Percentiles rank a stretch among this genome's conserved stretches.
phyloP scores from a whole-genome alignment of 2,888 invertebrate genomes.

The Stegana nigrithorax region DNA sequence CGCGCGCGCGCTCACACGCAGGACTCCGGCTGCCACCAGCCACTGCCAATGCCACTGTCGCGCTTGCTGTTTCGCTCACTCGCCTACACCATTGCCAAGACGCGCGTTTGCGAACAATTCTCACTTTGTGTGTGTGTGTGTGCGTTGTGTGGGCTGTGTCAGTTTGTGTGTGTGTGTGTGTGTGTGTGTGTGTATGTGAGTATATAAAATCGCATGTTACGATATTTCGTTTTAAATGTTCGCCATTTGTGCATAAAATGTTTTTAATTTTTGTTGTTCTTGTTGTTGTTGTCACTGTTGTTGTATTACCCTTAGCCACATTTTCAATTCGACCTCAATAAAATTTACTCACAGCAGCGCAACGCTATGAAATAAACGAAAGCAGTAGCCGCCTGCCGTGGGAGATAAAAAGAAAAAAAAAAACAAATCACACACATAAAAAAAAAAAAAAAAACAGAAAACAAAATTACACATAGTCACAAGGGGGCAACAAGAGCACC shows the following conservation, averaged over 20 bases:
- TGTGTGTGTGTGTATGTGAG: background rate
- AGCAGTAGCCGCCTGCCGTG: no score
- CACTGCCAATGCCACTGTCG: background rate
- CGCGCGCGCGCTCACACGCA: conserved; percentile 19
- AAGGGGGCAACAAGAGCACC: background rate
- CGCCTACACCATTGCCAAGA: background rate
- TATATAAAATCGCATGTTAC: conserved; percentile 52
- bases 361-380: background rate
- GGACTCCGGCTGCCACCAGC: background rate
- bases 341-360: conserved; percentile 44
- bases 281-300: conserved; percentile 19
- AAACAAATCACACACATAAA: conserved; percentile 23
- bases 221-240: conserved; percentile 57
- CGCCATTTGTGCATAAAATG: conserved; percentile 56
- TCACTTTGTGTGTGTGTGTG: conserved; percentile 7
- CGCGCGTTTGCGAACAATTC: background rate
- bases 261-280: conserved; percentile 52
- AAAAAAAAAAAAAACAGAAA: background rate
- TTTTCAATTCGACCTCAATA: conserved; percentile 58
- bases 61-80: background rate
- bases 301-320: conserved; percentile 37
- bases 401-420: conserved; percentile 30
- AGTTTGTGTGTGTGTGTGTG: background rate
- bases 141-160: background rate
- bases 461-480: background rate